Evolutionary conservation across 1,140 invertebrate genomes (phyloP).

Genomic region (Drosophila kepulauana): DNA sequence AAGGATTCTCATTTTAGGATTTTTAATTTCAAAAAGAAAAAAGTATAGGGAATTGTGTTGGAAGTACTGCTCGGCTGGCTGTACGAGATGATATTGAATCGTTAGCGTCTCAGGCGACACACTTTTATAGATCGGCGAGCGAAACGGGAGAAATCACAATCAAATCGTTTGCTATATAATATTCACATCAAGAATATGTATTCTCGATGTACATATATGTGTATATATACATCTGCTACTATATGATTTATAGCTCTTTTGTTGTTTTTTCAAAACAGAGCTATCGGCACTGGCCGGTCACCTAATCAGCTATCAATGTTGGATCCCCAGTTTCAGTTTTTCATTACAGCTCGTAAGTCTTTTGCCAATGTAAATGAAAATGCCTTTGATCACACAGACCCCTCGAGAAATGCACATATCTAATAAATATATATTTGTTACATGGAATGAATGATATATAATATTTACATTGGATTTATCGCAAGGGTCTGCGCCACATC

Average conservation of each 20-base stretch:
- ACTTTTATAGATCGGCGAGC: slow-evolving; percentile 68
- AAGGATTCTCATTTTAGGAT: slow-evolving; percentile 68
- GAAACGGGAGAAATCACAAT: slow-evolving; percentile 60
- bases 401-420: neutral
- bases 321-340: slow-evolving; percentile 12
- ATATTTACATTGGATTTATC: slow-evolving; percentile 21
- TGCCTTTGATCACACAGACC: too few relatives aligned
- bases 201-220: neutral
- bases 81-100: slow-evolving; percentile 63
- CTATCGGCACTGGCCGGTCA: slow-evolving; percentile 17
- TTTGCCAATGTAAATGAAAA: neutral
- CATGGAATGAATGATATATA: neutral
- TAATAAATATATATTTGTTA: neutral
- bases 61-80: slow-evolving; percentile 40
- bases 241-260: slow-evolving; percentile 74
- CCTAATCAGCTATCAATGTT: slow-evolving; percentile 58
- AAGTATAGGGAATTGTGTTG: slow-evolving; percentile 8
- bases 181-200: slow-evolving; percentile 35
- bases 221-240: slow-evolving; percentile 35
- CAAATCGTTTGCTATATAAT: slow-evolving; percentile 46
- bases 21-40: neutral
- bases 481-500: slow-evolving; percentile 34
- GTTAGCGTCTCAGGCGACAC: slow-evolving; percentile 26
- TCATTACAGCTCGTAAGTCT: neutral
- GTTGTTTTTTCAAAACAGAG: slow-evolving; percentile 69